A percentile compares a stretch with the other conserved stretches of the same genome.
These are phyloP conservation scores for Cygnus atratus DNA, from an alignment of 2,113 vertebrate genomes.

Conservation along the genomic window DNA sequence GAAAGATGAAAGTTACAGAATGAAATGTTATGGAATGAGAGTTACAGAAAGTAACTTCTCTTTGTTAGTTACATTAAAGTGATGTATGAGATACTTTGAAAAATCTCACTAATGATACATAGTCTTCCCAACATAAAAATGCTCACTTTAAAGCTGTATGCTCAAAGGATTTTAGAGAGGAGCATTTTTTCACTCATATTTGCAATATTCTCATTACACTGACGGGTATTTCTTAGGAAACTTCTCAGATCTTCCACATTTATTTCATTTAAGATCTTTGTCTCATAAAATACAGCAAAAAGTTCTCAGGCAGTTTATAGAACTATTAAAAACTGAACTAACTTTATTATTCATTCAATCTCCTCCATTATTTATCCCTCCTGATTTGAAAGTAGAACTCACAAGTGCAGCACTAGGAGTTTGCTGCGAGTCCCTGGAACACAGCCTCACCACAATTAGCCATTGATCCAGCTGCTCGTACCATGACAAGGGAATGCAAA, in stretches of 20 bases:
- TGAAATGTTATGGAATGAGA: too few species aligned
- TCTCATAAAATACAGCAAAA: not conserved
- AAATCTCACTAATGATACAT: not conserved
- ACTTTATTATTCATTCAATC: conserved; percentile 44
- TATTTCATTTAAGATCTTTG: not conserved
- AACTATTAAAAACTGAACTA: conserved; percentile 30
- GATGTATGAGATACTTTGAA: not conserved
- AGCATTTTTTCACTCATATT: not conserved
- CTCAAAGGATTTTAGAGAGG: not conserved
- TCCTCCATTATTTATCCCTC: conserved; percentile 42
- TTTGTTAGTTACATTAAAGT: not conserved
- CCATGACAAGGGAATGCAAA: conserved; percentile 19
- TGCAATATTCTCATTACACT: not conserved
- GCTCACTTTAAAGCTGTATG: not conserved
- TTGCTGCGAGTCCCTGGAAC: conserved; percentile 45
- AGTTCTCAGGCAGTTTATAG: conserved; percentile 3
- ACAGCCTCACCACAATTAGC: conserved; percentile 46
- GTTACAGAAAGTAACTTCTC: not conserved
- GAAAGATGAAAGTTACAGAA: not conserved
- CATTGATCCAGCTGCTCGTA: conserved; percentile 41
- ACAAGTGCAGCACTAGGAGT: conserved; percentile 7
- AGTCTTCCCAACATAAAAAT: not conserved
- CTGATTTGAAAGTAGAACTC: conserved; percentile 38
- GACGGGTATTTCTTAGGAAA: not conserved
- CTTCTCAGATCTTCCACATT: not conserved